These are phyloP conservation scores for Anoura caudifer DNA, from an alignment of 2,113 vertebrate species.

Conservation along the genomic window DNA sequence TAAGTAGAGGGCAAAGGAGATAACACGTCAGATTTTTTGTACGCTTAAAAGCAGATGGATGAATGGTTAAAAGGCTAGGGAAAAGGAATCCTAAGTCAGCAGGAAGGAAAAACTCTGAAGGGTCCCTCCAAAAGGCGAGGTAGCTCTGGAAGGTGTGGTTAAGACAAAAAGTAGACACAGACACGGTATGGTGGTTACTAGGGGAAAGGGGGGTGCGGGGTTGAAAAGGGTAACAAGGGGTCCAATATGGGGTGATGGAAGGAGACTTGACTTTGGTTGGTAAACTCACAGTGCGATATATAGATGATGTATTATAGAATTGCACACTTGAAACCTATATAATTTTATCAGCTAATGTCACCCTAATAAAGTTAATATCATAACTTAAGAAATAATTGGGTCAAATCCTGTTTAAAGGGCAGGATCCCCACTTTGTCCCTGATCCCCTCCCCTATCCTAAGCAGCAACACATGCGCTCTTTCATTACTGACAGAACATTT, in stretches of 20 bases:
- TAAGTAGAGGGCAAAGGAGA: not conserved
- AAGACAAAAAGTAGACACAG: not conserved
- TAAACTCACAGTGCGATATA: not conserved
- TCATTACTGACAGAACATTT: not conserved
- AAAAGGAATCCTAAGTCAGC: not conserved
- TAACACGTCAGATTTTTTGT: not conserved
- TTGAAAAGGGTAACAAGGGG: not conserved
- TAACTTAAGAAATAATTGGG: not conserved
- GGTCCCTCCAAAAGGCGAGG: rapidly evolving
- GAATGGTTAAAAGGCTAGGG: not conserved
- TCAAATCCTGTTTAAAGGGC: not conserved
- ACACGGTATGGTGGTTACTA: not conserved
- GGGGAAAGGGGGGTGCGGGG: not conserved
- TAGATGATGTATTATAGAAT: not conserved
- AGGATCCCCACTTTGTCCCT: not conserved
- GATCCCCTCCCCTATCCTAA: not conserved
- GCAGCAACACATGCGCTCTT: not conserved
- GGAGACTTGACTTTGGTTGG: not conserved
- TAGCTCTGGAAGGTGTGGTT: not conserved
- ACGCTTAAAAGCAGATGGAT: not conserved
- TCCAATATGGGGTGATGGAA: not conserved
- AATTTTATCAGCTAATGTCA: not conserved
- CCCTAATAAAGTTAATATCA: not conserved
- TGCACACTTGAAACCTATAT: not conserved
- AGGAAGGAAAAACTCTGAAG: not conserved